phyloP scores from a whole-genome alignment of 2,113 vertebrate species.

The Phycodurus eques region DNA sequence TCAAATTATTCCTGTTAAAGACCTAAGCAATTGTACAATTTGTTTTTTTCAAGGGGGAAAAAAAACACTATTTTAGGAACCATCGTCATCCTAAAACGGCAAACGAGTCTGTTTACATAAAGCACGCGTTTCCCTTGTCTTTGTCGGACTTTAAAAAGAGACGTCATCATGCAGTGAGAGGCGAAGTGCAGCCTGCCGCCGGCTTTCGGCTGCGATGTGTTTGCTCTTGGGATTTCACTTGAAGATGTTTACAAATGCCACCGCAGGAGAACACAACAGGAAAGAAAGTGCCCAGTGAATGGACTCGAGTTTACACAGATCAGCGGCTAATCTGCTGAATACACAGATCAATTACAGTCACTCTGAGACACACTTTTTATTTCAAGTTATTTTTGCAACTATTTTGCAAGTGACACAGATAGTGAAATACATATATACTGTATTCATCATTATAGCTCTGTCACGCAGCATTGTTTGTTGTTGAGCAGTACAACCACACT shows the following conservation, averaged over 20 bases:
- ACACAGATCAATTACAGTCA: slow-evolving; percentile 23
- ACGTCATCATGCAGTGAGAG: slow-evolving; percentile 37
- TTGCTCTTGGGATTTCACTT: slow-evolving; percentile 67
- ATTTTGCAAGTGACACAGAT: background rate
- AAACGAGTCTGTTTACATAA: slow-evolving; percentile 30
- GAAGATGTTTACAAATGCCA: slow-evolving; percentile 64
- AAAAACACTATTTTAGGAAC: background rate
- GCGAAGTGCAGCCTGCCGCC: slow-evolving; percentile 41
- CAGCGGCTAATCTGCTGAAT: slow-evolving; percentile 48
- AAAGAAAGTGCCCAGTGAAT: slow-evolving; percentile 37
- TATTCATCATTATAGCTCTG: too few species aligned
- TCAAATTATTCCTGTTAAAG: background rate
- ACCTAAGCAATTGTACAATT: background rate
- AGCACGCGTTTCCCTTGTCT: slow-evolving; percentile 40
- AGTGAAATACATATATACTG: too few species aligned
- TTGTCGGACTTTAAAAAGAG: slow-evolving; percentile 53
- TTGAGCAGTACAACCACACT: too few species aligned
- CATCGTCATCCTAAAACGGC: background rate
- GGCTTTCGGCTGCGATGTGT: slow-evolving; percentile 44
- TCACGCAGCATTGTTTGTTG: too few species aligned
- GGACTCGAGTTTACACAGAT: slow-evolving; percentile 30
- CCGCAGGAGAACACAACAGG: slow-evolving; percentile 55
- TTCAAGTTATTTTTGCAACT: background rate
- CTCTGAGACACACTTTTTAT: background rate
- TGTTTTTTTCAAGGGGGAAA: background rate